A percentile compares a stretch with the other conserved stretches of the same genome.
These are phyloP conservation scores for Pararge aegeria DNA, from an alignment of 1,140 invertebrate species.

Conservation along the genomic window DNA sequence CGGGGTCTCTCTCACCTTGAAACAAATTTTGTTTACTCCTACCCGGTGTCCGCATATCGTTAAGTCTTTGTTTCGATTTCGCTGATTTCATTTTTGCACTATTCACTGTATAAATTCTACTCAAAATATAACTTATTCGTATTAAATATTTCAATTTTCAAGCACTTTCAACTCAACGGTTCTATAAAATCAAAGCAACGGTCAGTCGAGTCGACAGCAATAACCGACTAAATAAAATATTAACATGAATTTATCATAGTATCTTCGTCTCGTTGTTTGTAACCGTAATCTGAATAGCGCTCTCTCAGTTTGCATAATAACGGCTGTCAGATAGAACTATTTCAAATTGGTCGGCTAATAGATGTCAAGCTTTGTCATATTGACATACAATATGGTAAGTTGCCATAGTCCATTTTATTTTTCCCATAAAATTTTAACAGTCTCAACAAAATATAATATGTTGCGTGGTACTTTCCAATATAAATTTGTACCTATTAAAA, in stretches of 20 bases:
- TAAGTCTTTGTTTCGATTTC: conserved; percentile 68
- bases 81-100: conserved; percentile 61
- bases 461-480: too few species aligned
- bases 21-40: conserved; percentile 66
- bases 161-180: conserved; percentile 40
- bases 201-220: conserved; percentile 43
- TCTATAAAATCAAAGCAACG: conserved; percentile 63
- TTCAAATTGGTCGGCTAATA: conserved; percentile 34
- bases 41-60: conserved; percentile 67
- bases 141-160: neutral
- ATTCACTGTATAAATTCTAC: conserved; percentile 32
- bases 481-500: too few species aligned
- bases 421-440: neutral
- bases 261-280: conserved; percentile 1
- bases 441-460: too few species aligned
- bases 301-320: conserved; percentile 26
- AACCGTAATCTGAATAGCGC: conserved; percentile 8
- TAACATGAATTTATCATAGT: neutral
- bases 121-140: conserved; percentile 25
- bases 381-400: neutral
- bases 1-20: conserved; percentile 81
- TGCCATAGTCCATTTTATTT: neutral
- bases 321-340: conserved; percentile 18
- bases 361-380: neutral
- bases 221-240: conserved; percentile 19